These are phyloP conservation scores for Oligia strigilis DNA, from an alignment of 2,888 invertebrate species.

Conservation along the genomic window DNA sequence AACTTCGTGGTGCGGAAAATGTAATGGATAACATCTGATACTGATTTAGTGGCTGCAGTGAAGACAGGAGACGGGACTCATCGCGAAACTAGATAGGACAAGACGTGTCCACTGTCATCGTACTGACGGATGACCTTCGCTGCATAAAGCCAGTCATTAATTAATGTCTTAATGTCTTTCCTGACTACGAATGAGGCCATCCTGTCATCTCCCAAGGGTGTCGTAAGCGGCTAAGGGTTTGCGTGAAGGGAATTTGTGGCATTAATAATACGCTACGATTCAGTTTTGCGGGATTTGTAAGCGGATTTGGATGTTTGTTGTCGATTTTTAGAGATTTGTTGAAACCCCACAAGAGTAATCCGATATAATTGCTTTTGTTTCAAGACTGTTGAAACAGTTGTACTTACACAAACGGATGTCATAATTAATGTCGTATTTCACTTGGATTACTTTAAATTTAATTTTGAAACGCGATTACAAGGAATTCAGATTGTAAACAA, in stretches of 20 bases:
- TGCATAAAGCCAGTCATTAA: conserved; percentile 58
- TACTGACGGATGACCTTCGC: conserved; percentile 60
- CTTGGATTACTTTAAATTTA: conserved; percentile 19
- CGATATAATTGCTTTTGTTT: conserved; percentile 26
- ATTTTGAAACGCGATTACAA: conserved; percentile 28
- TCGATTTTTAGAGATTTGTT: conserved; percentile 23
- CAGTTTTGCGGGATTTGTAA: conserved; percentile 25
- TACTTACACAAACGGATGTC: conserved; percentile 8
- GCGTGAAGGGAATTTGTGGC: conserved; percentile 13
- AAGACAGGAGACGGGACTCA: conserved; percentile 43
- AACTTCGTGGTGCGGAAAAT: conserved; percentile 64
- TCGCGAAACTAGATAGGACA: conserved; percentile 20
- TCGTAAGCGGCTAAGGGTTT: conserved; percentile 30
- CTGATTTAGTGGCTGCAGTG: conserved; percentile 73
- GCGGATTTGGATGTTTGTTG: conserved; percentile 43
- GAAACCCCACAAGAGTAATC: conserved; percentile 39
- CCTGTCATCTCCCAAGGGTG: conserved; percentile 18
- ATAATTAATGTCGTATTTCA: conserved; percentile 11
- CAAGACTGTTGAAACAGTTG: background rate
- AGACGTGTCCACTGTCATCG: conserved; percentile 44
- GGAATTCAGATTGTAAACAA: conserved; percentile 37
- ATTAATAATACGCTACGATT: conserved; percentile 32
- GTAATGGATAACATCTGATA: conserved; percentile 74
- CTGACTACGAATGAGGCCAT: conserved; percentile 27
- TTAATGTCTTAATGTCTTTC: conserved; percentile 41